Base-by-base conservation (phyloP, 2,113 vertebrate species). In the Charina bottae region DNA sequence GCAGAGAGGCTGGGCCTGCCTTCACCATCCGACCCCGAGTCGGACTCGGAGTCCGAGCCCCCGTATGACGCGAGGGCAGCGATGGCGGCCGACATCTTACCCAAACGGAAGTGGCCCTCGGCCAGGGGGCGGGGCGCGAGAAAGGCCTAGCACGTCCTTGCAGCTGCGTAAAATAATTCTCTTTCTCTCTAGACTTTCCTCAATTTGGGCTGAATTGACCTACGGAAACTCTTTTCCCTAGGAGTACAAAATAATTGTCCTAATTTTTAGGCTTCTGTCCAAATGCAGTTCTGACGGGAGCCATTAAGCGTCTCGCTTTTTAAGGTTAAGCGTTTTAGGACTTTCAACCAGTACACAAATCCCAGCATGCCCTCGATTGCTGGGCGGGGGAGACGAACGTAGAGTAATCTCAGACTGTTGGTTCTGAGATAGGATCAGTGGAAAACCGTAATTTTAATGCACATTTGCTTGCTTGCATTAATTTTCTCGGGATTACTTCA, bases 21-120 rank as follows among this genome's bases (percentile, higher is more conserved):
- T 64, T 98, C 98, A 0, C 95, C 94, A 83, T 99, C 99, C 15
- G 98, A 98, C 90, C 98, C 99, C 0, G 98, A 98, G 85, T 98
- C 97, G 0, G 98, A 96, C 28, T 98, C 98, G 0, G 98, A 99
- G 87, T 98, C 98, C 83, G 98, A 98, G 78, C 98, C 98, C 0
- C 98, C 98, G 89, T 99, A 99, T 0, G 98, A 99, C 8, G 98
- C 99, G 93, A 99, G 98, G 90, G 98, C 97, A 60, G 97, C 60
- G 21, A 97, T 97, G 15, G 97, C 97, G 92, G 98, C 98, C 96
- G 99, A 98, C 98, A 99, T 99, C 94, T 97, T 98, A n/a, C 54
- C 95, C 95, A 93, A 49, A 19, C 87, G 87, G 87, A 89, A 88
- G 23, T 28, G 13, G 87, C 19, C 68, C 91, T 58, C 56, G 59